Base-by-base conservation (phyloP, 2,797 vertebrate species). In the Megaceryle alcyon region DNA sequence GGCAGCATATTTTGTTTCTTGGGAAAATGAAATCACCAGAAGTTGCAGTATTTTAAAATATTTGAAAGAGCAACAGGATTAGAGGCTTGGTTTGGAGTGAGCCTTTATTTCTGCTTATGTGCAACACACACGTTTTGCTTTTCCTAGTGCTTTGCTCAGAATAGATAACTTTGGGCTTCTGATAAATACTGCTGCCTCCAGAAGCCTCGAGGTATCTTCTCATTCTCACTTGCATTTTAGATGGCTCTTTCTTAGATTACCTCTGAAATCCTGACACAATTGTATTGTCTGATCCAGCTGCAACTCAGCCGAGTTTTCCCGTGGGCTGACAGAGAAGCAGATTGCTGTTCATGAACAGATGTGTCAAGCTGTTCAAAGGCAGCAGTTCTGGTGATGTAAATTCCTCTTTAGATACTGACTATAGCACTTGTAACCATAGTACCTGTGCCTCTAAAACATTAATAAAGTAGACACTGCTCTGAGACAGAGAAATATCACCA, bases 341-440 rank as follows among this genome's bases (percentile, higher is more conserved):
- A 72, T 57, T 91, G 77, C 81, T 88, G 73, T 10, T 92, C 63
- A 28, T 64, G 88, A 95, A 44, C 87, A 95, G 80, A 94, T 84
- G 83, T 94, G 92, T 85, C 90, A 86, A 86, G 88, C 78, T 96
- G 77, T 43, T 95, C 91, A 86, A 91, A 92, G 88, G 49, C 70
- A 84, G 51, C n/a, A 61, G 86, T 77, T 82, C 92, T 46, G 44
- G 73, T 0, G 1, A 86, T 46, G 81, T 60, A 70, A 85, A 92
- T 92, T 90, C 77, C 71, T 95, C 85, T 92, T 94, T 88, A 90
- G 94, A 60, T 63, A 61, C 70, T 49, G 81, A 46, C 89, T 92
- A 73, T 46, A 66, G 46, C 14, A 23, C 48, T 94, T 0, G 41
- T 96, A 95, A 90, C 85, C 80, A 94, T 88, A 95, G 96, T 57